Evolutionary conservation across 2,113 vertebrate species (phyloP).

Genomic region (Rattus norvegicus): DNA sequence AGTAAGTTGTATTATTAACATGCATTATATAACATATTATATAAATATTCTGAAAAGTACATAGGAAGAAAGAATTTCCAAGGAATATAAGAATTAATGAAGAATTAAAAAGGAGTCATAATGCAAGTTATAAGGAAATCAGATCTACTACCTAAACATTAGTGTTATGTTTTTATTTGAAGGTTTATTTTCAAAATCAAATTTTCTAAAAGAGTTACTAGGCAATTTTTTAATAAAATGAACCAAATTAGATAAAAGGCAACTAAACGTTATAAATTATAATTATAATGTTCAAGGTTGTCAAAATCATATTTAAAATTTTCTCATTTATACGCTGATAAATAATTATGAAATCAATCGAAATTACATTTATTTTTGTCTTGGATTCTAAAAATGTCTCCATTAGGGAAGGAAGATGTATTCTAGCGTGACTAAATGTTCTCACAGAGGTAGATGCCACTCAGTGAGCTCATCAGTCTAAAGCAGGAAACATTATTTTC

Average conservation of each 20-base stretch:
- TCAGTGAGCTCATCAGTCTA: not conserved
- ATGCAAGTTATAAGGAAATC: not conserved
- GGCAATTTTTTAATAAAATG: not conserved
- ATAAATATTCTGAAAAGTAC: not conserved
- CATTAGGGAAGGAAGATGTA: conserved; percentile 16
- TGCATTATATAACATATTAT: not conserved
- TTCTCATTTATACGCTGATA: not conserved
- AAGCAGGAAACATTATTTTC: not conserved
- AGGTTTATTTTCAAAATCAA: not conserved
- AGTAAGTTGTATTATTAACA: not conserved
- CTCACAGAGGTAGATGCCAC: not conserved
- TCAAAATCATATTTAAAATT: not conserved
- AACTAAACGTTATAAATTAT: not conserved
- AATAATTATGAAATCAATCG: not conserved
- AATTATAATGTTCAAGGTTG: not conserved
- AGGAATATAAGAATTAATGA: not conserved
- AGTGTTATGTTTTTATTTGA: not conserved
- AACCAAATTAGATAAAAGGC: not conserved
- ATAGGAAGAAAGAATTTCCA: not conserved
- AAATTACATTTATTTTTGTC: conserved; percentile 54
- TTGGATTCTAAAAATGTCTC: conserved; percentile 37
- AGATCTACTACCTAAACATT: not conserved
- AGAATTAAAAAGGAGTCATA: not conserved
- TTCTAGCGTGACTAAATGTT: not conserved
- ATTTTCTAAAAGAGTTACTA: not conserved